Evolutionary conservation across 2,888 invertebrate species (phyloP).

Genomic region (Heliconius ethilla): DNA sequence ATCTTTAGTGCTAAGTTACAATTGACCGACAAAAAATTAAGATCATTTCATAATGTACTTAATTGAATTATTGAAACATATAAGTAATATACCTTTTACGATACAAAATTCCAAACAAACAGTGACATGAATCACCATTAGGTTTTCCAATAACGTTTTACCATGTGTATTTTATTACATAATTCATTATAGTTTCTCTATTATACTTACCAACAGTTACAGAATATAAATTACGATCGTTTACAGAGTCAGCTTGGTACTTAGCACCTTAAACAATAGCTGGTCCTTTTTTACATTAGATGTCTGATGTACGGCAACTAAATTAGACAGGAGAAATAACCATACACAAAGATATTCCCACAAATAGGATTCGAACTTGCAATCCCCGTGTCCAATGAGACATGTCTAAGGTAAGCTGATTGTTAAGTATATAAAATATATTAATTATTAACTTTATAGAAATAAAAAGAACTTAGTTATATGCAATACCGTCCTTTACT

Average conservation of each 20-base stretch:
- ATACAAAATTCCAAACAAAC: conserved; percentile 3
- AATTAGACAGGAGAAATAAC: no score
- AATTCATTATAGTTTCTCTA: conserved; percentile 12
- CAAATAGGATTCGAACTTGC: no score
- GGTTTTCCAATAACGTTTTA: conserved; percentile 2
- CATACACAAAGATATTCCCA: no score
- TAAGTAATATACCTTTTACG: no score
- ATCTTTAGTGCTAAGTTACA: no score
- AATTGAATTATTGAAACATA: neutral
- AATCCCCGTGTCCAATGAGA: no score
- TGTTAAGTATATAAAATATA: no score
- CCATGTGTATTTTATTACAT: conserved; percentile 4
- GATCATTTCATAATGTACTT: neutral
- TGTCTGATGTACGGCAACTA: neutral
- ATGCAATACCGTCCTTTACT: no score
- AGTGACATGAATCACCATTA: neutral
- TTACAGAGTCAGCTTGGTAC: neutral
- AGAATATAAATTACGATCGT: conserved; percentile 1
- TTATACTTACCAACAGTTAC: neutral
- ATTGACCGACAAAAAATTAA: no score
- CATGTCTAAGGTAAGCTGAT: no score
- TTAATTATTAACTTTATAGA: no score
- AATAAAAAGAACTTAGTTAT: no score
- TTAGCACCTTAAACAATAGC: neutral
- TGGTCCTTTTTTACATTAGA: neutral